These are phyloP conservation scores for Brachylomia viminalis DNA, from an alignment of 2,888 invertebrate species.

Conservation along the genomic window DNA sequence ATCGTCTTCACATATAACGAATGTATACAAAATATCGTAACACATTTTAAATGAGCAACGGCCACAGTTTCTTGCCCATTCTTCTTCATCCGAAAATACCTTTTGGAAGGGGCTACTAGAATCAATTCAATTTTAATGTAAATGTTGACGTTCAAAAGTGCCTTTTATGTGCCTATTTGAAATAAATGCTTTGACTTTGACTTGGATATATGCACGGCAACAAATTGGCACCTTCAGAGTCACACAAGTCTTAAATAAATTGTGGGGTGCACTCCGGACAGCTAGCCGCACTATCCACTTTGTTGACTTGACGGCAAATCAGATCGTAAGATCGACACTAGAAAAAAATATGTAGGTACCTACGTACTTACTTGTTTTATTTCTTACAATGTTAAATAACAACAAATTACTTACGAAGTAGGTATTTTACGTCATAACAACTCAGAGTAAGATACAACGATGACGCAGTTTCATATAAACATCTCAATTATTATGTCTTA, in stretches of 20 bases:
- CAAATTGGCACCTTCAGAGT: background rate
- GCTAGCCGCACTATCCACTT: too few relatives aligned
- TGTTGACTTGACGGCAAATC: background rate
- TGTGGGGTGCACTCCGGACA: too few relatives aligned
- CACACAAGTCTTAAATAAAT: background rate
- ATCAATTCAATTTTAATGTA: too few relatives aligned
- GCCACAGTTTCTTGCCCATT: too few relatives aligned
- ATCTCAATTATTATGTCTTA: constrained; percentile 35
- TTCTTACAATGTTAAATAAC: constrained; percentile 13
- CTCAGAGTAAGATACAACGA: background rate
- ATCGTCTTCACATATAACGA: too few relatives aligned
- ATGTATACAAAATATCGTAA: too few relatives aligned
- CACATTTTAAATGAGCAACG: too few relatives aligned
- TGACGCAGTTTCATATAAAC: constrained; percentile 28
- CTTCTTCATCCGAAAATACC: too few relatives aligned
- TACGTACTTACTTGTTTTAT: background rate
- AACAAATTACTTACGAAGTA: constrained; percentile 11
- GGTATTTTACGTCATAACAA: background rate
- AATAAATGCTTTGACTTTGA: too few relatives aligned
- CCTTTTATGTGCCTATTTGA: too few relatives aligned
- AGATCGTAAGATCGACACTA: background rate
- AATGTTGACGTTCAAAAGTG: too few relatives aligned
- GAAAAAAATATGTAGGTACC: background rate
- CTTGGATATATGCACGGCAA: background rate
- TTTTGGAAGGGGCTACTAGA: too few relatives aligned